Evolutionary conservation across 2,888 invertebrate species (phyloP).

Genomic region (Hololepta plana): DNA sequence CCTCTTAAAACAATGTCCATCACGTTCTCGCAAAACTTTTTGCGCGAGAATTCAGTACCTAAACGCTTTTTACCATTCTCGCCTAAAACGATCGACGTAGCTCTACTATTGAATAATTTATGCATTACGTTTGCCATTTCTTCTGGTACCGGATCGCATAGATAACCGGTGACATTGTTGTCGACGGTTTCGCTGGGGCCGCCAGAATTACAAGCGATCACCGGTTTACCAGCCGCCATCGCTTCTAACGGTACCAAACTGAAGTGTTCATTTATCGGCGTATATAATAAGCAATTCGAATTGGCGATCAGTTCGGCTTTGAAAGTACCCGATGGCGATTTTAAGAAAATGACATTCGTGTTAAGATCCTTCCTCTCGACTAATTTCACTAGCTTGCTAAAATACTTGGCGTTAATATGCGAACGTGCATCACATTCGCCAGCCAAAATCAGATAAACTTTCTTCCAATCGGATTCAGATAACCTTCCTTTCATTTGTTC

Average conservation of each 20-base stretch:
- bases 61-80: constrained; percentile 45
- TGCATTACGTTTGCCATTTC: constrained; percentile 63
- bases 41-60: too few species aligned
- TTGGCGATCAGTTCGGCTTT: constrained; percentile 63
- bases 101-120: constrained; percentile 40
- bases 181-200: constrained; percentile 87
- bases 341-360: constrained; percentile 61
- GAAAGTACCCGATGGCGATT: constrained; percentile 67
- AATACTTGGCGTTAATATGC: constrained; percentile 72
- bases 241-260: constrained; percentile 98
- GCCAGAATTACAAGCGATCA: constrained; percentile 86
- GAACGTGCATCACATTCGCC: constrained; percentile 90
- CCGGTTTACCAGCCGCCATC: constrained; percentile 84
- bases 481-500: constrained; percentile 40
- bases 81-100: constrained; percentile 48
- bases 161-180: constrained; percentile 58
- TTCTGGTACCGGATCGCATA: constrained; percentile 48
- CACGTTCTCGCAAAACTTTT: too few species aligned
- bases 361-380: constrained; percentile 43
- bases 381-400: constrained; percentile 50
- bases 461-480: constrained; percentile 36
- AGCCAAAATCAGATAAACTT: constrained; percentile 69
- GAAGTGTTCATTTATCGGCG: constrained; percentile 94
- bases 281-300: constrained; percentile 72
- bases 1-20: too few species aligned